Evolutionary conservation across 2,113 vertebrate species (phyloP).

Genomic region (Pteruthius melanotis): DNA sequence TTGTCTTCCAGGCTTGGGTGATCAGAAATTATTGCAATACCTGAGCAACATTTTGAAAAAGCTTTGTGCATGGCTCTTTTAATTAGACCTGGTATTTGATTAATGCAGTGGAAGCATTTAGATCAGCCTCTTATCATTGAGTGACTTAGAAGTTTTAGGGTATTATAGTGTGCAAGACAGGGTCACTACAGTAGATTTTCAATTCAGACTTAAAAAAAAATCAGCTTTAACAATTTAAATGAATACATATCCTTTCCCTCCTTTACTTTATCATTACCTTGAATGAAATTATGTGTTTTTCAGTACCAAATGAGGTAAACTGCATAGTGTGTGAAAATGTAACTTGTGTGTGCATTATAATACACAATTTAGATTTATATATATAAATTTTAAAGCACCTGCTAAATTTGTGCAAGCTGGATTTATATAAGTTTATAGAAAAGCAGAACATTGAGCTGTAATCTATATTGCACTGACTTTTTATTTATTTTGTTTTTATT

Average conservation of each 20-base stretch:
- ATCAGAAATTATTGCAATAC: slow-evolving; percentile 99
- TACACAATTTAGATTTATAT: neutral
- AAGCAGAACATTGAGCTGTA: neutral
- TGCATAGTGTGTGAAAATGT: neutral
- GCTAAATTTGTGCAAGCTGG: slow-evolving; percentile 2
- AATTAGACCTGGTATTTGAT: slow-evolving; percentile 99
- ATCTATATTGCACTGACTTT: slow-evolving; percentile 23
- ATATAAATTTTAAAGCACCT: slow-evolving; percentile 25
- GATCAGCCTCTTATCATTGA: slow-evolving; percentile 97
- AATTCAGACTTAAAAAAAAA: slow-evolving; percentile 60
- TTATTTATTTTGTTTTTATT: slow-evolving; percentile 44
- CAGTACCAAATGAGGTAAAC: neutral
- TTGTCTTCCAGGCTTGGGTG: slow-evolving; percentile 99
- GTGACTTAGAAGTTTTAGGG: slow-evolving; percentile 92
- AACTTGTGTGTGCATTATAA: slow-evolving; percentile 38
- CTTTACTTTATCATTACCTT: slow-evolving; percentile 33
- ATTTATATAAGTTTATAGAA: slow-evolving; percentile 10
- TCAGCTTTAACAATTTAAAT: slow-evolving; percentile 53
- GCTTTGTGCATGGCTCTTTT: slow-evolving; percentile 99
- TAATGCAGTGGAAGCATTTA: slow-evolving; percentile 96
- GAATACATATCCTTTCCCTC: slow-evolving; percentile 43
- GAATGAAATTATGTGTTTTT: slow-evolving; percentile 12
- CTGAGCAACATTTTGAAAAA: slow-evolving; percentile 99
- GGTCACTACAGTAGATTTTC: slow-evolving; percentile 78
- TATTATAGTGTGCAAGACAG: slow-evolving; percentile 89